Evolutionary conservation across 2,797 vertebrate genomes (phyloP).

Genomic region (Notoglanidium macrostoma): DNA sequence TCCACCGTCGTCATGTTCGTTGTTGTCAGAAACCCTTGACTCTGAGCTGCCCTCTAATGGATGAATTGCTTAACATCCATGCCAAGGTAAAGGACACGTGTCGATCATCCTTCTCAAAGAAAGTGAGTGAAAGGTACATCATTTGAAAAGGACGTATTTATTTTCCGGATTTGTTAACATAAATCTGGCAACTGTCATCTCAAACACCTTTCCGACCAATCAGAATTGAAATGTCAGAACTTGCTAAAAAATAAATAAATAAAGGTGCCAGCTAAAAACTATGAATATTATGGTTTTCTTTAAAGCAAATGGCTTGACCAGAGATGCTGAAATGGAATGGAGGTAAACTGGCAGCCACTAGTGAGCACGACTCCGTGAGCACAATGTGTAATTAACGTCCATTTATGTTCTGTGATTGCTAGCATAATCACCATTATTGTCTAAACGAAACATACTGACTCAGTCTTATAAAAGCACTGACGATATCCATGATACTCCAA

Average conservation of each 20-base stretch:
- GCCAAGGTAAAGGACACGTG: no score
- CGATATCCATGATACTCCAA: not conserved
- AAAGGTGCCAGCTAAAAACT: not conserved
- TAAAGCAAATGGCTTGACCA: not conserved
- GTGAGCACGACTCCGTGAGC: not conserved
- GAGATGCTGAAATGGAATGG: not conserved
- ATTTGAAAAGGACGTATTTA: no score
- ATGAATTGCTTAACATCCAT: no score
- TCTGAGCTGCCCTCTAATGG: no score
- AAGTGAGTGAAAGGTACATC: no score
- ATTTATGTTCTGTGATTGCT: not conserved
- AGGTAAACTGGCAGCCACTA: not conserved
- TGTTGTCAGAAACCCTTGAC: no score
- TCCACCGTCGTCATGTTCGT: no score
- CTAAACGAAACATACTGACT: not conserved
- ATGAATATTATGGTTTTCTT: not conserved
- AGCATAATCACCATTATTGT: not conserved
- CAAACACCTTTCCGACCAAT: not conserved
- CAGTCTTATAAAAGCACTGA: not conserved
- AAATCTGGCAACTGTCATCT: not conserved
- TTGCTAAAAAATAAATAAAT: not conserved
- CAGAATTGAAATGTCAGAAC: not conserved
- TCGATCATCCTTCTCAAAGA: no score
- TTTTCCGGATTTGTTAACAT: not conserved
- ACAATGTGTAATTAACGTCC: not conserved